Percentiles rank a stretch among this genome's conserved stretches.
Evolutionary conservation across 2,113 vertebrate genomes (phyloP).

Genomic region (Empidonax traillii): DNA sequence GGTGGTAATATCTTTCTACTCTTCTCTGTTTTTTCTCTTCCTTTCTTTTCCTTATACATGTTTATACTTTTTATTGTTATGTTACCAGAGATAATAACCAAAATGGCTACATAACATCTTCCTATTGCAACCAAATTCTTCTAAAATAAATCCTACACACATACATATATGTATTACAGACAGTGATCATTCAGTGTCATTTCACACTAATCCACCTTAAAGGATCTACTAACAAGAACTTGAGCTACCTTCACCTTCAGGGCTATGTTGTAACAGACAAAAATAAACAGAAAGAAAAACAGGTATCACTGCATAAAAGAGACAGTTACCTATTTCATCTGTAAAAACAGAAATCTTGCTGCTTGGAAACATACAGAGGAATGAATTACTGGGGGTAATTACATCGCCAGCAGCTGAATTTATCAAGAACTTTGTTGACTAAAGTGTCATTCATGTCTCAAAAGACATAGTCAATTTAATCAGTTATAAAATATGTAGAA

Average conservation of each 20-base stretch:
- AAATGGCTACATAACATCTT: not conserved
- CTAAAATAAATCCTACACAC: not conserved
- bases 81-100: not conserved
- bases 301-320: not conserved
- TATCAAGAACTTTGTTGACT: not conserved
- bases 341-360: not conserved
- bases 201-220: not conserved
- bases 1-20: not conserved
- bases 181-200: not conserved
- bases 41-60: not conserved
- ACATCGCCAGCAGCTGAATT: not conserved
- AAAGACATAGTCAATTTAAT: not conserved
- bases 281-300: not conserved
- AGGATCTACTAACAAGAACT: not conserved
- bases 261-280: not conserved
- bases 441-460: constrained; percentile 22
- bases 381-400: not conserved
- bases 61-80: not conserved
- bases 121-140: not conserved
- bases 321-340: not conserved
- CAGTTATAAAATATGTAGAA: not conserved
- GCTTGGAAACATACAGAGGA: not conserved
- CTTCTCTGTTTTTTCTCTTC: not conserved
- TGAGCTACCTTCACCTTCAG: not conserved
- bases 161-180: not conserved